Conservation (phyloP, 1,140 invertebrate species). For the Drosophila carrolli region DNA sequence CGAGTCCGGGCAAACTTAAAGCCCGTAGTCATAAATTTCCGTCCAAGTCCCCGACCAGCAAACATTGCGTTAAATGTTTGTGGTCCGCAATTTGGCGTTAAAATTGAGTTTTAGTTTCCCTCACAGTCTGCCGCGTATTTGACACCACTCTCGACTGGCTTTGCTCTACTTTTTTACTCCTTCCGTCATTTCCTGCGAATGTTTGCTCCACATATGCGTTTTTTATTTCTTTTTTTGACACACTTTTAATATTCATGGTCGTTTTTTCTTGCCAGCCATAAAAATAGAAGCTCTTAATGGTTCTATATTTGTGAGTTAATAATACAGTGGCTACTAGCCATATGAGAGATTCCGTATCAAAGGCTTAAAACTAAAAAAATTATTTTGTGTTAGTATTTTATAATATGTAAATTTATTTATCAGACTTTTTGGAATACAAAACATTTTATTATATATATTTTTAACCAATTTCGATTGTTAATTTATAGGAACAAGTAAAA, state of each 20-base stretch:
- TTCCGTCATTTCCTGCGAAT: slow-evolving; percentile 12
- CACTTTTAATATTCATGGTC: slow-evolving; percentile 66
- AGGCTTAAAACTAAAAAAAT: too few relatives aligned
- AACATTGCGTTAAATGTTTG: slow-evolving; percentile 59
- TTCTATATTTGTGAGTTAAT: slow-evolving; percentile 18
- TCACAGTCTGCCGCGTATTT: slow-evolving; percentile 55
- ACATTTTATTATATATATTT: too few relatives aligned
- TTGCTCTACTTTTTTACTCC: slow-evolving; percentile 6
- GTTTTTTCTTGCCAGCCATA: slow-evolving; percentile 23
- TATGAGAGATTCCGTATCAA: too few relatives aligned
- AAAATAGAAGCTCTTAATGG: slow-evolving; percentile 15
- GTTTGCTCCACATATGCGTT: slow-evolving; percentile 17
- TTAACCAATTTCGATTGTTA: too few relatives aligned
- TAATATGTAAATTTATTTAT: neutral
- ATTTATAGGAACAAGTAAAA: too few relatives aligned
- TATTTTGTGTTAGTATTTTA: too few relatives aligned
- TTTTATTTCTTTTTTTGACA: slow-evolving; percentile 18
- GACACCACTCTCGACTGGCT: slow-evolving; percentile 11
- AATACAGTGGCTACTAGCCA: slow-evolving; percentile 1
- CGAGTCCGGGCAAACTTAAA: slow-evolving; percentile 38
- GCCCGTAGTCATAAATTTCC: slow-evolving; percentile 66
- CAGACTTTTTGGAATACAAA: neutral
- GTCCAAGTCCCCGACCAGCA: slow-evolving; percentile 26
- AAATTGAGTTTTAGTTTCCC: slow-evolving; percentile 74
- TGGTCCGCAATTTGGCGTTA: slow-evolving; percentile 57